phyloP scores from a whole-genome alignment of 2,113 vertebrate genomes.

The Rhea pennata region DNA sequence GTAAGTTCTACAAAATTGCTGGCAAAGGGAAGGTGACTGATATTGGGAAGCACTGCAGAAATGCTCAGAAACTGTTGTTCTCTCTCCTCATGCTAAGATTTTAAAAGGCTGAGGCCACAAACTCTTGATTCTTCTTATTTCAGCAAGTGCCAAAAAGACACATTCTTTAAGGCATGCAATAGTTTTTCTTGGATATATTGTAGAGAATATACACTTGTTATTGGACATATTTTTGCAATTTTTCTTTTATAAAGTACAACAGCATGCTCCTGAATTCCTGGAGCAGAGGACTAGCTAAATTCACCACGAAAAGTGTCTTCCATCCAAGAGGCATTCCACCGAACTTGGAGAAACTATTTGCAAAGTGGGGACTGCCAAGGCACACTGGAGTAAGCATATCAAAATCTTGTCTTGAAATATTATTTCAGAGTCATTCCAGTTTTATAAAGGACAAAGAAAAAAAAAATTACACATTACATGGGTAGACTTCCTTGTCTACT shows the following conservation, averaged over 20 bases:
- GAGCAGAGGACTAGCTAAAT: conserved; percentile 36
- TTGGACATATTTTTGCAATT: conserved; percentile 9
- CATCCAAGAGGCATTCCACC: conserved; percentile 61
- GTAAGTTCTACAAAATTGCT: not conserved
- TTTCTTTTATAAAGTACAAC: conserved; percentile 18
- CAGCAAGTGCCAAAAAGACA: conserved; percentile 12
- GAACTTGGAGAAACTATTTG: conserved; percentile 38
- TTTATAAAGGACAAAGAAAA: conserved; percentile 44
- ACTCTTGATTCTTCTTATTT: conserved; percentile 3
- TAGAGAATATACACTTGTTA: not conserved
- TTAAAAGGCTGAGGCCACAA: not conserved
- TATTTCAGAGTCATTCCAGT: not conserved
- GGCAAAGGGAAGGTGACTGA: not conserved
- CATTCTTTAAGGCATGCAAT: not conserved
- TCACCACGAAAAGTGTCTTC: not conserved
- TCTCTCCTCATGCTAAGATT: not conserved
- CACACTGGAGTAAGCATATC: conserved; percentile 25
- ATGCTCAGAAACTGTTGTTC: not conserved
- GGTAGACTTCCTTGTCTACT: conserved; percentile 2
- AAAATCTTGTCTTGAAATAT: conserved; percentile 34
- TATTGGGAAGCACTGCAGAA: conserved; percentile 1
- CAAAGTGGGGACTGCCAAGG: not conserved
- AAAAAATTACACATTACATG: not conserved
- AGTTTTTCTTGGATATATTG: conserved; percentile 21
- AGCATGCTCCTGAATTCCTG: conserved; percentile 25